phyloP scores from a whole-genome alignment of 2,113 vertebrate genomes.

The Ptyas mucosa region DNA sequence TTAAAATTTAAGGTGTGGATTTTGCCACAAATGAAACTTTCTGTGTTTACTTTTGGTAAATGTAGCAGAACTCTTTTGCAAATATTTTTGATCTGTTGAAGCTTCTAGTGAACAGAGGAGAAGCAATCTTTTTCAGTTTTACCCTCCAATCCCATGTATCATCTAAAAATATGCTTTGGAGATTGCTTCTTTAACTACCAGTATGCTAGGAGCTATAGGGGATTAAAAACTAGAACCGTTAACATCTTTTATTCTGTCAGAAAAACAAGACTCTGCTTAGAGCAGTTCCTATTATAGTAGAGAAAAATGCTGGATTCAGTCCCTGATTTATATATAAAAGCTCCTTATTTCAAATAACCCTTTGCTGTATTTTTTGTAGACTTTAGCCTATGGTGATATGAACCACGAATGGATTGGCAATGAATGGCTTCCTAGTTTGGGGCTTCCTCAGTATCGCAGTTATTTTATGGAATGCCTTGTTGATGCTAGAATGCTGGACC shows the following conservation, averaged over 20 bases:
- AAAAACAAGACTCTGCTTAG: background rate
- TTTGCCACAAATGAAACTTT: background rate
- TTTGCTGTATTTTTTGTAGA: slow-evolving; percentile 66
- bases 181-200: background rate
- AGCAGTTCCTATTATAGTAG: background rate
- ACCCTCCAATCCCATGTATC: background rate
- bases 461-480: slow-evolving; percentile 99
- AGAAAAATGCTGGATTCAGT: background rate
- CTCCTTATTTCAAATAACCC: slow-evolving; percentile 16
- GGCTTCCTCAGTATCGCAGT: slow-evolving; percentile 94
- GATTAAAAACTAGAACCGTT: background rate
- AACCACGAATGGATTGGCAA: slow-evolving; percentile 99
- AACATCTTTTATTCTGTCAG: background rate
- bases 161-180: background rate
- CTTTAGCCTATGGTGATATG: slow-evolving; percentile 95
- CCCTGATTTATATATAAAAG: background rate
- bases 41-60: background rate
- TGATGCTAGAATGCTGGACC: slow-evolving; percentile 97
- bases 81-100: background rate
- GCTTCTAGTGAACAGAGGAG: background rate
- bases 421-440: slow-evolving; percentile 93
- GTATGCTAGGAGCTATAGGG: background rate
- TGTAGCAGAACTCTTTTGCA: background rate
- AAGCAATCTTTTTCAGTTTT: background rate
- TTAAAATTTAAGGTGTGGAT: background rate